Evolutionary conservation across 2,113 vertebrate species (phyloP).

Genomic region (Megatriorchis doriae): DNA sequence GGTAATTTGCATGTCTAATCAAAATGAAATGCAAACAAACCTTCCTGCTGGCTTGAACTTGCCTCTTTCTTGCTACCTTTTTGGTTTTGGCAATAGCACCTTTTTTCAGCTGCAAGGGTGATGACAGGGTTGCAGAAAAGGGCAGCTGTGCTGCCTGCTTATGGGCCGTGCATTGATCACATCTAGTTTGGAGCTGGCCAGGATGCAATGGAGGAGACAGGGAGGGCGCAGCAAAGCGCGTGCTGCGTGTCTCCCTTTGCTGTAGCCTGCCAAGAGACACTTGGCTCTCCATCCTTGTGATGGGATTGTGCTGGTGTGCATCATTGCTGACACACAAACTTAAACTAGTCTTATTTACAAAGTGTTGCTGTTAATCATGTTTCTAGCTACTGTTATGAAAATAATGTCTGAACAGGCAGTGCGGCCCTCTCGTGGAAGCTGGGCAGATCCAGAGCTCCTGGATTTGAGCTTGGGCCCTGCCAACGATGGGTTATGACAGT

Average conservation of each 20-base stretch:
- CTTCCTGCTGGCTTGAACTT: background rate
- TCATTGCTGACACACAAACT: background rate
- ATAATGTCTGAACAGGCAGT: rapidly evolving
- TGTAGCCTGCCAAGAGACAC: background rate
- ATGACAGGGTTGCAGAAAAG: background rate
- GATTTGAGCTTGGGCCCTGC: background rate
- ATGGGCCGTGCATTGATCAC: rapidly evolving
- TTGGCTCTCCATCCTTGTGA: background rate
- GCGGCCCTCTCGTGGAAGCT: rapidly evolving
- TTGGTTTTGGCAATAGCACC: background rate
- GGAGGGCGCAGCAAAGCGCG: rapidly evolving
- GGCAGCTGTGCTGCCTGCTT: background rate
- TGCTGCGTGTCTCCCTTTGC: background rate
- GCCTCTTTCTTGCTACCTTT: background rate
- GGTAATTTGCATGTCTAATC: background rate
- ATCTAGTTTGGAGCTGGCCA: rapidly evolving
- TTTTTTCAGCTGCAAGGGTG: background rate
- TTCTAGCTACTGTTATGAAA: rapidly evolving
- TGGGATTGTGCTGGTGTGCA: background rate
- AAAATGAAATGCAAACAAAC: background rate
- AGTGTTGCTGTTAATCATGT: background rate
- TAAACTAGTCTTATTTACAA: too few species aligned
- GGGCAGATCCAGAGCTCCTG: background rate
- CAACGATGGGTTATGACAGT: rapidly evolving
- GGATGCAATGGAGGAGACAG: rapidly evolving